Conservation (phyloP, 2,797 vertebrate genomes). For the Hirundo rustica region DNA sequence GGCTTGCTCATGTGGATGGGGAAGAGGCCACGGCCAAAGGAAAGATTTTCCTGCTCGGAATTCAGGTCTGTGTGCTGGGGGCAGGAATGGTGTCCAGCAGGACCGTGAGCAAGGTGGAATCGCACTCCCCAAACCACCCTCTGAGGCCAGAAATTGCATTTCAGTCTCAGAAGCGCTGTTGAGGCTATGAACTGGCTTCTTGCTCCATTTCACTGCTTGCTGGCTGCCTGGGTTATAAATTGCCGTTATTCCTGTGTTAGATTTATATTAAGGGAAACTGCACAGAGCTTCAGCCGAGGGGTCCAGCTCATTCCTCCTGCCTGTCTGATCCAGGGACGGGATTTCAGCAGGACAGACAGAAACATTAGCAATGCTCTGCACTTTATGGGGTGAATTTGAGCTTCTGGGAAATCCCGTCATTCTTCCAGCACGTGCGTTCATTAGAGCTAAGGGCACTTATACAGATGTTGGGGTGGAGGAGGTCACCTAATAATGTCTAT, state of each 20-base stretch:
- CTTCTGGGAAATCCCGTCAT: constrained; percentile 33
- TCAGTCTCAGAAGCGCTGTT: background rate
- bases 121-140: background rate
- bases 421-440: background rate
- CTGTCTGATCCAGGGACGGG: background rate
- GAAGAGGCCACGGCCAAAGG: background rate
- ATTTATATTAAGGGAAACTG: background rate
- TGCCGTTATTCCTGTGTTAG: background rate
- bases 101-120: background rate
- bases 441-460: background rate
- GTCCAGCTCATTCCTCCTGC: constrained; percentile 1
- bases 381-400: constrained; percentile 55
- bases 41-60: background rate
- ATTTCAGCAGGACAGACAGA: constrained; percentile 26
- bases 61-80: background rate
- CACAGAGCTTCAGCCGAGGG: background rate
- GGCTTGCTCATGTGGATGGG: background rate
- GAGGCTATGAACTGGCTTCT: background rate
- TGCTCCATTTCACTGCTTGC: background rate
- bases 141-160: background rate
- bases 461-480: constrained; percentile 1
- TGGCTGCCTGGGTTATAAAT: background rate
- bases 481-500: background rate
- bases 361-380: constrained; percentile 1
- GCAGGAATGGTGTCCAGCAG: background rate